Percentiles rank a stretch among this genome's conserved stretches.
Evolutionary conservation across 2,797 vertebrate genomes (phyloP).

Genomic region (Gadopsis marmoratus): DNA sequence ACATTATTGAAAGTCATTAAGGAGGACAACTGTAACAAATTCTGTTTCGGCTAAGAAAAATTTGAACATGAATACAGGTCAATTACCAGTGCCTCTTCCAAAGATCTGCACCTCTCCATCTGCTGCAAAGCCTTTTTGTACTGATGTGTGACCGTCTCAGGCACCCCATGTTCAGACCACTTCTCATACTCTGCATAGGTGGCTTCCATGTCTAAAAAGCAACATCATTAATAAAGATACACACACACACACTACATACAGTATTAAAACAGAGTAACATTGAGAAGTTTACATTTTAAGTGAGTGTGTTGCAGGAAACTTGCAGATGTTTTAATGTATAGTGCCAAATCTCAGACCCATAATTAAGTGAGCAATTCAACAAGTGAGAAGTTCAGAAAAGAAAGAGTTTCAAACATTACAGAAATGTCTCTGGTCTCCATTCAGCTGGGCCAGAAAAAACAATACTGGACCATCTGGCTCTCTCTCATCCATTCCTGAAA

Average conservation of each 20-base stretch:
- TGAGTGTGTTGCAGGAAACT: not conserved
- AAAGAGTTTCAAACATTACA: constrained; percentile 21
- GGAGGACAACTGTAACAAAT: not conserved
- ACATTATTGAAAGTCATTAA: not conserved
- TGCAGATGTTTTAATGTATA: not conserved
- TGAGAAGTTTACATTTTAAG: not conserved
- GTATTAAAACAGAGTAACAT: not conserved
- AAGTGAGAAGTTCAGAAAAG: constrained; percentile 11
- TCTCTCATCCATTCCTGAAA: not conserved
- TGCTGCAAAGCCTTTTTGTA: constrained; percentile 92
- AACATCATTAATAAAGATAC: not conserved
- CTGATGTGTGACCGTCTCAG: constrained; percentile 83
- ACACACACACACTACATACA: not conserved
- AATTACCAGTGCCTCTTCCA: constrained; percentile 92
- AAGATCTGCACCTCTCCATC: constrained; percentile 89
- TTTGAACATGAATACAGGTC: not conserved
- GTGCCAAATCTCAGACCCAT: not conserved
- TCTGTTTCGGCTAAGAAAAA: not conserved
- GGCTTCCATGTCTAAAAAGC: constrained; percentile 91
- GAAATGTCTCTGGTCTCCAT: constrained; percentile 14
- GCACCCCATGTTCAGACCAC: constrained; percentile 92
- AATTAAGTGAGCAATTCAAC: not conserved
- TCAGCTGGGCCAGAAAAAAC: constrained; percentile 12
- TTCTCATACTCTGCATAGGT: constrained; percentile 94
- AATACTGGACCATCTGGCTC: constrained; percentile 48